Percentiles rank a stretch among this genome's conserved stretches.
Conservation (phyloP, 2,888 invertebrate species). For the Deilephila porcellus region DNA sequence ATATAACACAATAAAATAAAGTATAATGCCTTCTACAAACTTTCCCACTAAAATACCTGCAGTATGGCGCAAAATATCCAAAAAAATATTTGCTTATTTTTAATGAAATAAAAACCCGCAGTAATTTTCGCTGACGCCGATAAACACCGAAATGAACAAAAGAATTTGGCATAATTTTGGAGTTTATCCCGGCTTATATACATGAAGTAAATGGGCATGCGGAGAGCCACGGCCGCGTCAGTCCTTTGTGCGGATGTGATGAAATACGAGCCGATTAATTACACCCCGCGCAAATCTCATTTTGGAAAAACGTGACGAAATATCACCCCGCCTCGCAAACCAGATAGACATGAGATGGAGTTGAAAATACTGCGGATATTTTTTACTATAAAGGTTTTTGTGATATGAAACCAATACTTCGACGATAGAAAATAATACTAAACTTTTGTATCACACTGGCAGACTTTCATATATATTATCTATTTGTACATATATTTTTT, state of each 20-base stretch:
- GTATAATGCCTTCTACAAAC: too few relatives aligned
- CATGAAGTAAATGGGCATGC: too few relatives aligned
- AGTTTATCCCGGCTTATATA: neutral
- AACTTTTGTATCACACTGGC: too few relatives aligned
- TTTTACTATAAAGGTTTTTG: too few relatives aligned
- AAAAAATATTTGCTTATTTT: neutral
- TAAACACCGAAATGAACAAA: neutral
- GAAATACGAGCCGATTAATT: conserved; percentile 15
- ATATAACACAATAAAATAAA: too few relatives aligned
- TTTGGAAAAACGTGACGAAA: conserved; percentile 8
- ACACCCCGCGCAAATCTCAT: neutral
- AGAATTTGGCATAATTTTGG: neutral
- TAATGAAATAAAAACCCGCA: neutral
- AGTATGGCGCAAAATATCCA: too few relatives aligned
- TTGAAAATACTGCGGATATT: neutral
- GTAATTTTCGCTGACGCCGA: neutral
- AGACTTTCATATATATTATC: too few relatives aligned
- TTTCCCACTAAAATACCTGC: too few relatives aligned
- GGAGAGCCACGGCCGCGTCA: neutral
- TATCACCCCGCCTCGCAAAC: neutral
- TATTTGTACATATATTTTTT: too few relatives aligned
- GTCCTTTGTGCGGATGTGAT: conserved; percentile 6
- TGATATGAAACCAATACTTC: too few relatives aligned
- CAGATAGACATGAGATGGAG: neutral
- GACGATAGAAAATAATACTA: too few relatives aligned